A percentile compares a stretch with the other conserved stretches of the same genome.
Evolutionary conservation across 2,888 invertebrate genomes (phyloP).

Genomic region (Bugula neritina): DNA sequence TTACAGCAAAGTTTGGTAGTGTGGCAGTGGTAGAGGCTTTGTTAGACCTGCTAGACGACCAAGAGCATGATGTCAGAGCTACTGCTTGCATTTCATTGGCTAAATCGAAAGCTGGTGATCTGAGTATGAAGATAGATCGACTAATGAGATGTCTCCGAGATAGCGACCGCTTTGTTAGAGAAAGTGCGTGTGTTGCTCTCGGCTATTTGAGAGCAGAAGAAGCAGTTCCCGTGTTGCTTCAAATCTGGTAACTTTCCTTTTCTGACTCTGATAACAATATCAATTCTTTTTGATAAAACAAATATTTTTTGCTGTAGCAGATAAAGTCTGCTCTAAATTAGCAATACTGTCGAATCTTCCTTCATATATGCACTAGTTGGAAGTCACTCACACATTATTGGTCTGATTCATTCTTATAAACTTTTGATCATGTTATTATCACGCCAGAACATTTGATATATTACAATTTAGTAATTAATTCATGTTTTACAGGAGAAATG

Average conservation of each 20-base stretch:
- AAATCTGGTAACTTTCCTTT: constrained; percentile 41
- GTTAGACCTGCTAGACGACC: constrained; percentile 37
- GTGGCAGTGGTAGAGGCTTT: constrained; percentile 39
- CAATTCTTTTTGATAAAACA: too few species aligned
- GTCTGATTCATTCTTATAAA: too few species aligned
- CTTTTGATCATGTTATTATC: too few species aligned
- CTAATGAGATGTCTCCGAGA: constrained; percentile 36
- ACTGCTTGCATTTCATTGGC: constrained; percentile 43
- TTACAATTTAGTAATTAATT: too few species aligned
- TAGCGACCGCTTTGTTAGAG: constrained; percentile 41
- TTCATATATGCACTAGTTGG: not conserved
- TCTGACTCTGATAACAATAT: too few species aligned
- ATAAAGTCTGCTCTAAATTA: too few species aligned
- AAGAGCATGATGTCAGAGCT: constrained; percentile 39
- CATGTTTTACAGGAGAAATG: constrained; percentile 42
- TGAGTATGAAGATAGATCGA: constrained; percentile 33
- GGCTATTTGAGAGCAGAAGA: constrained; percentile 37
- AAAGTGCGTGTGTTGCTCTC: constrained; percentile 42
- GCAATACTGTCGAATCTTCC: not conserved
- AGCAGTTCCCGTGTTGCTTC: constrained; percentile 38
- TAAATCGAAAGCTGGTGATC: constrained; percentile 34
- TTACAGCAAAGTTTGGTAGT: constrained; percentile 39
- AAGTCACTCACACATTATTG: too few species aligned
- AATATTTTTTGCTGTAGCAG: too few species aligned
- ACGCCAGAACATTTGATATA: too few species aligned